Conservation (phyloP, 2,888 invertebrate genomes). For the Sinodicranocentrus sp. region DNA sequence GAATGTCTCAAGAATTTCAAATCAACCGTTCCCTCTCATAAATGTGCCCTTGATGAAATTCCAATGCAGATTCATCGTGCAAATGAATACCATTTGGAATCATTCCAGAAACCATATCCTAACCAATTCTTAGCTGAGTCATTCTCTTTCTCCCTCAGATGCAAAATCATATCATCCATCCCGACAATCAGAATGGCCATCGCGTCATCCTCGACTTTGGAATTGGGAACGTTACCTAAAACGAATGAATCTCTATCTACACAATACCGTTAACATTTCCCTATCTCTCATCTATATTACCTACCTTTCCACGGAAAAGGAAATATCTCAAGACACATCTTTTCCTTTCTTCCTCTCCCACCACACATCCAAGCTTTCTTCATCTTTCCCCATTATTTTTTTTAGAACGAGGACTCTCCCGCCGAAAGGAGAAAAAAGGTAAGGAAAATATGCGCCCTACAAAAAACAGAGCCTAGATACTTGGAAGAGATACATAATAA, state of each 20-base stretch:
- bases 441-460: neutral
- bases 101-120: constrained; percentile 53
- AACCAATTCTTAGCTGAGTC: neutral
- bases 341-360: neutral
- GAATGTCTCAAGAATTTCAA: too few relatives aligned
- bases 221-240: neutral
- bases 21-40: too few relatives aligned
- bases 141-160: neutral
- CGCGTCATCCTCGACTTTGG: neutral
- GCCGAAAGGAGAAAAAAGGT: neutral
- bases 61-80: constrained; percentile 72
- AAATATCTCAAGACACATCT: neutral
- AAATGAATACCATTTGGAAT: constrained; percentile 74
- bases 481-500: constrained; percentile 35
- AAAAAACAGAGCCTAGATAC: constrained; percentile 13
- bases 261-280: neutral
- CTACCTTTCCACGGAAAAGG: neutral
- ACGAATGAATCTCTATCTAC: neutral
- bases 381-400: neutral
- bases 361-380: neutral
- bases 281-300: neutral
- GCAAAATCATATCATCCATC: too few relatives aligned
- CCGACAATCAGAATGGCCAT: neutral
- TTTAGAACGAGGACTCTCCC: neutral
- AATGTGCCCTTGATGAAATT: constrained; percentile 72